Percentiles rank a stretch among this genome's conserved stretches.
Evolutionary conservation across 2,797 vertebrate species (phyloP).

Genomic region (Enteromius viviparus): DNA sequence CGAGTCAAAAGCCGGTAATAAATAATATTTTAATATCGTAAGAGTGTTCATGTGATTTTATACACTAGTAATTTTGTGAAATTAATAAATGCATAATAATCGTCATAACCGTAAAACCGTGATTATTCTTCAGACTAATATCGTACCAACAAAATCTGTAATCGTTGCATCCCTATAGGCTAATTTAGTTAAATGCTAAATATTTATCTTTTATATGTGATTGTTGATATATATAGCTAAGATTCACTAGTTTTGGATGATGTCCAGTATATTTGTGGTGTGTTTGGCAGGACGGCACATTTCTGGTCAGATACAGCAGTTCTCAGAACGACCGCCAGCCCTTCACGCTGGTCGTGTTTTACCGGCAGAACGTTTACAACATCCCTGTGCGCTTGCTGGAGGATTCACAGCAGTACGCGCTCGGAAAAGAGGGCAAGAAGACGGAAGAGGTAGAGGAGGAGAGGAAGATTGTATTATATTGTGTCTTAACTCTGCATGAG

Average conservation of each 20-base stretch:
- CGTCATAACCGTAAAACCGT: too few species aligned
- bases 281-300: slow-evolving; percentile 74
- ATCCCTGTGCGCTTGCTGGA: slow-evolving; percentile 77
- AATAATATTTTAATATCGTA: too few species aligned
- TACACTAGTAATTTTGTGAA: too few species aligned
- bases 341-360: slow-evolving; percentile 79
- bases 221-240: background rate
- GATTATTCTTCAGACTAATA: too few species aligned
- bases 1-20: too few species aligned
- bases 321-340: slow-evolving; percentile 72
- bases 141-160: too few species aligned
- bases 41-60: too few species aligned
- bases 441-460: slow-evolving; percentile 73
- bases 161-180: too few species aligned
- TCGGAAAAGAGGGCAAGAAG: slow-evolving; percentile 81
- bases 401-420: slow-evolving; percentile 69
- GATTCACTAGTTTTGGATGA: too few species aligned
- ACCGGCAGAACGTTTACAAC: slow-evolving; percentile 79
- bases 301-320: slow-evolving; percentile 77
- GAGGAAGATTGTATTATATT: background rate
- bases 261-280: background rate
- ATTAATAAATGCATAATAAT: too few species aligned
- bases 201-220: background rate
- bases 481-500: background rate
- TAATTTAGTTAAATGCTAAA: background rate